Base-by-base conservation (phyloP, 2,797 vertebrate genomes). In the Mico argentatus region DNA sequence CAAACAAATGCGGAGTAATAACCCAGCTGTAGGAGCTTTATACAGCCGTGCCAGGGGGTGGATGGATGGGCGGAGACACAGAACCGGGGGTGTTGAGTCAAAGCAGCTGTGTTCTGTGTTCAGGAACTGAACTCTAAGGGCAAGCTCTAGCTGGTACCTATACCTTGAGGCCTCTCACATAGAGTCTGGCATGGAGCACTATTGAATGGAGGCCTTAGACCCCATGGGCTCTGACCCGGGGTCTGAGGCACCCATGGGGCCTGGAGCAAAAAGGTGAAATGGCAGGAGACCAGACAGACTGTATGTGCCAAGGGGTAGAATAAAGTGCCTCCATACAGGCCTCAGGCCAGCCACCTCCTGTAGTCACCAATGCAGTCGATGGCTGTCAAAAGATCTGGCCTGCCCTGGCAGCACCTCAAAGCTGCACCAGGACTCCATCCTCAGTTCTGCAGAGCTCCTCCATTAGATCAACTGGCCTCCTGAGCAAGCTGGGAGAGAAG, bases 1-100 rank as follows among this genome's bases (percentile, higher is more conserved):
- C 30, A 81, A 95, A 86, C 94, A 93, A 90, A 91, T 27, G 46
- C 77, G 11, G 52, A 82, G 50, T 15, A 39, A 77, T 12, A 70
- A 39, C 59, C 70, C 57, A 83, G 90, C 94, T 86, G 89, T 17
- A 11, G 84, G 61, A 64, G 94, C 81, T 73, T 72, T 11, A 30
- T 50, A 24, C 67, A 36, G 91, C 30, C 20, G 0, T 3, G 44
- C 72, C 27, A 61, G 90, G 33, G 61, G 36, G 52, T 0, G 9
- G 90, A 55, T 22, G 59, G 41, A 87, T 0, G 41, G 85, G 86
- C 7, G 19, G n/a, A 39, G 41, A 39, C 33, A 33, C 27, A 12
- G 59, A 36, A 48, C 7, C 0, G 2, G 24, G 55, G 46, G 3
- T 87, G 83, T 93, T 59, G 95, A 90, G 82, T 55, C 70, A n/a